These are phyloP conservation scores for Irena cyanogastra DNA, from an alignment of 2,113 vertebrate species.

Conservation along the genomic window DNA sequence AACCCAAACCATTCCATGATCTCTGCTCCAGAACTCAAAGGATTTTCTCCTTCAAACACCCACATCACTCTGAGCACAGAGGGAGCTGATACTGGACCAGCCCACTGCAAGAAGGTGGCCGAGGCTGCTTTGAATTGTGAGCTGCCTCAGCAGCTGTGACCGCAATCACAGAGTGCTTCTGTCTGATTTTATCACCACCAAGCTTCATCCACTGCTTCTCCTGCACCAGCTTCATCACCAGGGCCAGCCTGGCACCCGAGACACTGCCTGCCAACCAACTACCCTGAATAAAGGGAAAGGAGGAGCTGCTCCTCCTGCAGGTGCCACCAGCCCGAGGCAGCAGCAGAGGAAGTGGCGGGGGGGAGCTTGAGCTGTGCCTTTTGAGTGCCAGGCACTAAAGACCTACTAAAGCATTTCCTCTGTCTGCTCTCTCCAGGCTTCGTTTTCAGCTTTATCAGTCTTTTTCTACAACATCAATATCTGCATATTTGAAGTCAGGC, in stretches of 20 bases:
- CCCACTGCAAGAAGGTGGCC: neutral
- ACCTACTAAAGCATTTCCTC: neutral
- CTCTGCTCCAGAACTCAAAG: neutral
- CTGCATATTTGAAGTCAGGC: neutral
- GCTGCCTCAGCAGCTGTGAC: neutral
- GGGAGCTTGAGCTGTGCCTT: neutral
- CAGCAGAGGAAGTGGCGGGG: neutral
- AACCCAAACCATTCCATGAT: neutral
- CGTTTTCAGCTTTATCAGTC: neutral
- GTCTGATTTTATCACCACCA: neutral
- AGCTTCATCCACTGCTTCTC: neutral
- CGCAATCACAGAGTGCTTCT: neutral
- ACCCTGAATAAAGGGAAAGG: neutral
- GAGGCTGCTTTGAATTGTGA: neutral
- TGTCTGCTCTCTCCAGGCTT: neutral
- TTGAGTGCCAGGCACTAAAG: neutral
- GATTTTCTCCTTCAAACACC: neutral
- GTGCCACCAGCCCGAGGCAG: neutral
- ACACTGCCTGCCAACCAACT: neutral
- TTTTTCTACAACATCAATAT: neutral
- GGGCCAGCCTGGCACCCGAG: neutral
- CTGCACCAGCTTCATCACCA: neutral
- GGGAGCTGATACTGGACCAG: neutral
- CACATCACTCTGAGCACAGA: neutral
- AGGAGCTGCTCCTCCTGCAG: neutral